Conservation (phyloP, 2,113 vertebrate genomes). For the Coregonus clupeaformis region DNA sequence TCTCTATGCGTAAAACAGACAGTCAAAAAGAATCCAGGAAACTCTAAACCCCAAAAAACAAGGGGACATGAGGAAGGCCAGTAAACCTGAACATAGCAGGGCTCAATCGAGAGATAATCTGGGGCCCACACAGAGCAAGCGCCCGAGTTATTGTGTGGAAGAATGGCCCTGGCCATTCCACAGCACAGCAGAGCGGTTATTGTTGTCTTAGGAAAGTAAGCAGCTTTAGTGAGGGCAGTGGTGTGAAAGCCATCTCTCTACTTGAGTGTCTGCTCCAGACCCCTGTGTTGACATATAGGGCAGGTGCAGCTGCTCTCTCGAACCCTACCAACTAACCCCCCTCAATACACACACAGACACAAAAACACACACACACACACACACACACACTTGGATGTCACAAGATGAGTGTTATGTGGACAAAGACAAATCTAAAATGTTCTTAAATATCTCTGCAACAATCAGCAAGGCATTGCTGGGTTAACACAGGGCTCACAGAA, state of each 20-base stretch:
- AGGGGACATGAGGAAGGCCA: constrained; percentile 65
- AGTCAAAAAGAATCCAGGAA: constrained; percentile 74
- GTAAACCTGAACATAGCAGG: constrained; percentile 57
- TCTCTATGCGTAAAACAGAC: constrained; percentile 81
- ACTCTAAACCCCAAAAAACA: constrained; percentile 63
- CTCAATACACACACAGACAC: constrained; percentile 8
- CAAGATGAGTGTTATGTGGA: constrained; percentile 41
- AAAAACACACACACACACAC: constrained; percentile 15
- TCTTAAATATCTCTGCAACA: constrained; percentile 73
- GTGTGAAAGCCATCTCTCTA: constrained; percentile 66
- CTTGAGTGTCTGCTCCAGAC: constrained; percentile 61
- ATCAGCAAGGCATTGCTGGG: constrained; percentile 68
- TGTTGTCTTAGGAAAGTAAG: constrained; percentile 66
- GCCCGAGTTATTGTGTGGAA: constrained; percentile 51
- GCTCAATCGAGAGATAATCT: constrained; percentile 60
- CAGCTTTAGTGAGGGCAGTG: constrained; percentile 52
- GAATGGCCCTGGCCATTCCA: neutral
- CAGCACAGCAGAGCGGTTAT: constrained; percentile 50
- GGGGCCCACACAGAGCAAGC: constrained; percentile 67
- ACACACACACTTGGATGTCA: constrained; percentile 49
- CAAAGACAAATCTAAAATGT: constrained; percentile 65
- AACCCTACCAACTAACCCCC: constrained; percentile 33
- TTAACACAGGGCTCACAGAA: constrained; percentile 75
- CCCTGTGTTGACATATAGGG: constrained; percentile 65
- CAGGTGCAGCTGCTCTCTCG: constrained; percentile 67